These are phyloP conservation scores for Hydrotaea diabolus DNA, from an alignment of 2,888 invertebrate genomes.

Conservation along the genomic window DNA sequence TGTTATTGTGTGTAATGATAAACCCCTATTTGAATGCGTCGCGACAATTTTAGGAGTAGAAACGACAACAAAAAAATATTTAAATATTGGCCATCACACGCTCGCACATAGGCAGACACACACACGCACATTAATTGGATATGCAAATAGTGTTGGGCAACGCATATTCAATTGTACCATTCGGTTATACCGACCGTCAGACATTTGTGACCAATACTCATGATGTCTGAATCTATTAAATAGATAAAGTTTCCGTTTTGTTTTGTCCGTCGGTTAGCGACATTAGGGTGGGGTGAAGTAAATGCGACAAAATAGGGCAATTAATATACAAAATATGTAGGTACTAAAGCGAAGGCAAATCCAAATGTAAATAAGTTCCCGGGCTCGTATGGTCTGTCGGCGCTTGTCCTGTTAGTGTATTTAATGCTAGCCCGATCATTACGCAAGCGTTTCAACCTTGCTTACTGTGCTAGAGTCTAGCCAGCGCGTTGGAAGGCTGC, in stretches of 20 bases:
- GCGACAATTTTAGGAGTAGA: constrained; percentile 52
- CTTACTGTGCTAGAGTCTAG: too few species aligned
- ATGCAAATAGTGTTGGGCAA: neutral
- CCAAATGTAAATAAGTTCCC: too few species aligned
- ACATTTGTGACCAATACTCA: constrained; percentile 25
- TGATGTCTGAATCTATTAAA: constrained; percentile 31
- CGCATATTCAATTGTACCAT: constrained; percentile 5
- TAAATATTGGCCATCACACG: constrained; percentile 23
- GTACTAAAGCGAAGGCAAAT: too few species aligned
- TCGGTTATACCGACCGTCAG: neutral
- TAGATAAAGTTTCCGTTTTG: constrained; percentile 20
- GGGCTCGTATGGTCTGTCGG: too few species aligned
- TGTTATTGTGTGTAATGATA: constrained; percentile 41
- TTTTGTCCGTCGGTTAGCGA: neutral
- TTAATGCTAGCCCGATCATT: too few species aligned
- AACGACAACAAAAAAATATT: too few species aligned
- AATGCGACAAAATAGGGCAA: too few species aligned
- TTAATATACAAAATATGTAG: too few species aligned
- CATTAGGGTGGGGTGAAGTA: too few species aligned
- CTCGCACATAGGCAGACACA: constrained; percentile 11
- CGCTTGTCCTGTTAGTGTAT: too few species aligned
- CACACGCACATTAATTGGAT: neutral
- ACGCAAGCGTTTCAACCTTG: too few species aligned
- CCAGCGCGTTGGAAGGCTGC: too few species aligned
- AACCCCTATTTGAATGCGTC: constrained; percentile 65